These are phyloP conservation scores for Hylomyscus alleni DNA, from an alignment of 2,797 vertebrate species.

Conservation along the genomic window DNA sequence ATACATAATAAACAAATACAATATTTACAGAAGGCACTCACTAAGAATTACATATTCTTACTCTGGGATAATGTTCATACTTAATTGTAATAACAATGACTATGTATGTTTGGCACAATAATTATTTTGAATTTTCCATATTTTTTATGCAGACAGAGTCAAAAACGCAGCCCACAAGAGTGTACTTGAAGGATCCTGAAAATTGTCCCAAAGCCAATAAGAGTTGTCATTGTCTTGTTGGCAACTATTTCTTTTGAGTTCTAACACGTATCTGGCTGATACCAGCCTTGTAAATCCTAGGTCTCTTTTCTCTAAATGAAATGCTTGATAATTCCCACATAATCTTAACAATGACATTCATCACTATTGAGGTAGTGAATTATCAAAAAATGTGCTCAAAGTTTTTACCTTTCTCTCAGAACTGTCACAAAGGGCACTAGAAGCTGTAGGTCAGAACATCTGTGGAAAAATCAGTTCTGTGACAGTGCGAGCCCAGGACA, in stretches of 20 bases:
- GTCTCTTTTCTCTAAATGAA: constrained; percentile 9
- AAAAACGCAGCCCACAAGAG: background rate
- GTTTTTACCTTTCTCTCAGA: constrained; percentile 28
- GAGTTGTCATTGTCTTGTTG: background rate
- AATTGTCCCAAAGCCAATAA: constrained; percentile 5
- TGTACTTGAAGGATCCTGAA: constrained; percentile 6
- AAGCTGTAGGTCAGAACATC: background rate
- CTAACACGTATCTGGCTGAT: constrained; percentile 44
- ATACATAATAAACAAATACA: background rate
- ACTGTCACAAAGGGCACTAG: constrained; percentile 22
- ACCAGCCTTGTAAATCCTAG: constrained; percentile 18
- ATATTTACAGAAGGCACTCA: background rate
- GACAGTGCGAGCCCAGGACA: background rate
- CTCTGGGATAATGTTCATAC: background rate
- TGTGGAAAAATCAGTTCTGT: background rate
- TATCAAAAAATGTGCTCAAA: background rate
- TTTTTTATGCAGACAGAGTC: background rate
- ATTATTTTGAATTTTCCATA: constrained; percentile 22
- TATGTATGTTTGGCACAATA: background rate
- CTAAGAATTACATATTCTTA: background rate
- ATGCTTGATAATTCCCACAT: constrained; percentile 11
- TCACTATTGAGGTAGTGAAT: background rate
- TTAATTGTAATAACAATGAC: constrained; percentile 20
- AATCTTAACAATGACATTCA: background rate
- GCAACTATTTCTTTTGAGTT: constrained; percentile 28